Evolutionary conservation across 2,113 vertebrate genomes (phyloP), one percentile per base, ranked within the genome.

Genomic region (Manacus vitellinus): DNA sequence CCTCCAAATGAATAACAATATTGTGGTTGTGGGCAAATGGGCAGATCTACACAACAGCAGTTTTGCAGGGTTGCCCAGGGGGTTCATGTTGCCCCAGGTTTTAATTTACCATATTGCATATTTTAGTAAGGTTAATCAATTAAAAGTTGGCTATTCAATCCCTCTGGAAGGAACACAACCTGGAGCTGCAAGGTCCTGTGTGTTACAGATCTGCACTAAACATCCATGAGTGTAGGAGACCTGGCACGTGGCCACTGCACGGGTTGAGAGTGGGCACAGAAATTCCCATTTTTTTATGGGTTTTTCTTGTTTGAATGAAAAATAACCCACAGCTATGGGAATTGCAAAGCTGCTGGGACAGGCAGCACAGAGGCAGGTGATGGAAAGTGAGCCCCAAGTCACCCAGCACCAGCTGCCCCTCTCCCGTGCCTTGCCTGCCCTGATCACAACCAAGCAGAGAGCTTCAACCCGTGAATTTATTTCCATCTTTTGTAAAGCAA

Each of bases 141-240:
- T 88, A 87, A 92, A 56, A 89, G 68, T 31, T 19, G 8, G 89
- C 67, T 84, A 90, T 74, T 90, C 20, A 80, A 90, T 85, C 82
- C 90, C 71, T 47, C 75, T 67, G 72, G 22, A 47, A 88, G 52
- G 90, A 92, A 92, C 43, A 52, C 54, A 80, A 89, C 80, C 66
- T 37, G 78, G 54, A 70, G 71, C 71, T 88, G 67, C 27, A 67
- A 92, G 82, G 85, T 92, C 55, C 72, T 56, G 43, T 3, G 6
- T 0, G 1, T 81, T 74, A 61, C 1, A 70, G 92, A 88, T 47
- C 78, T 2, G 4, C 65, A 31, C 51, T 67, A 30, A 76, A 83
- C 0, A 1, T 43, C 59, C 83, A 4, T 0, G 1, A 79, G 41
- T 0, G 0, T 1, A 61, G 16, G 54, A 51, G 56, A 80, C 15